Percentiles rank a stretch among this genome's conserved stretches.
Evolutionary conservation across 53 echinoderm and acorn worm species (phyloP).

Genomic region (Paracentrotus lividus): DNA sequence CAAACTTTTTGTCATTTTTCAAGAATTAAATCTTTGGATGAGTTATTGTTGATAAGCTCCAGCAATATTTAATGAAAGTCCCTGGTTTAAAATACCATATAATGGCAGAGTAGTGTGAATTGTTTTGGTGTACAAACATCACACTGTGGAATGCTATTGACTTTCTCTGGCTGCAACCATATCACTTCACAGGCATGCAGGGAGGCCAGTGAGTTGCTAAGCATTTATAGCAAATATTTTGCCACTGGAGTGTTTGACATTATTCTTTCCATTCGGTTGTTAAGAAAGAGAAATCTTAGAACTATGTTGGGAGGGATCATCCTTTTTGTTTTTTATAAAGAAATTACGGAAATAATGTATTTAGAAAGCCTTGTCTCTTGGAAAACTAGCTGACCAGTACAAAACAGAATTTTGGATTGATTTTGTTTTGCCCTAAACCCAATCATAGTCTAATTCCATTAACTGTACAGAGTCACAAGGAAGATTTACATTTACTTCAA

Average conservation of each 20-base stretch:
- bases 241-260: background rate
- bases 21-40: too few relatives aligned
- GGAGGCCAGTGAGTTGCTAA: slow-evolving; percentile 26
- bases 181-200: background rate
- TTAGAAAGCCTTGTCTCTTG: too few relatives aligned
- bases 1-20: too few relatives aligned
- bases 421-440: background rate
- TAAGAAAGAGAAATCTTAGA: background rate
- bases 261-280: slow-evolving; percentile 1
- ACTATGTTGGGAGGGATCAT: background rate
- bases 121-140: background rate
- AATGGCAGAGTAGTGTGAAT: slow-evolving; percentile 6
- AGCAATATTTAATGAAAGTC: background rate
- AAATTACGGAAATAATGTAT: background rate
- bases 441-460: too few relatives aligned
- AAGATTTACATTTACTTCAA: too few relatives aligned
- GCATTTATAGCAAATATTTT: slow-evolving; percentile 16
- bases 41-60: background rate
- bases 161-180: slow-evolving; percentile 29
- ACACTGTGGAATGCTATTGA: background rate
- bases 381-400: too few relatives aligned
- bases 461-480: too few relatives aligned
- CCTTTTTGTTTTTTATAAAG: slow-evolving; percentile 22
- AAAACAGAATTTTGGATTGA: background rate
- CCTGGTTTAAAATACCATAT: background rate